Base-by-base conservation (phyloP, 2,888 invertebrate genomes). In the Agonopterix subpropinquella region DNA sequence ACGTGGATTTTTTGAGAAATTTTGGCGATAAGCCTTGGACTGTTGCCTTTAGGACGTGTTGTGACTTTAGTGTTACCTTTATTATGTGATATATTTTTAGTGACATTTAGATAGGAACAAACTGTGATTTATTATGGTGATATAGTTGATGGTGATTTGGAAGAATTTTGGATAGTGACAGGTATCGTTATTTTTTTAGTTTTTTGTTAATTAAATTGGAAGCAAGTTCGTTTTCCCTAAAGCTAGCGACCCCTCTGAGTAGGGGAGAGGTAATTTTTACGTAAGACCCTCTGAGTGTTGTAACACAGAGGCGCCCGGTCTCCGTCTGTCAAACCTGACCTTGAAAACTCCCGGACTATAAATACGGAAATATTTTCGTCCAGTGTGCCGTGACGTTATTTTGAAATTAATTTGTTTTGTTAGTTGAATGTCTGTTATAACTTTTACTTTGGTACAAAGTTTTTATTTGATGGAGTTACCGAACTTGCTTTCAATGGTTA, bases 91-190 rank as follows among this genome's bases (percentile, higher is more conserved):
- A 85, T 83, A 67, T 66, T 67, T 77, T 80, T 83, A 84, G 84
- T 86, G 88, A 86, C 87, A 77, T 77, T 83, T 73, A 79, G 69
- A 75, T 85, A 86, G 70, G 78, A 86, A 84, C 85, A 77, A 86
- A 86, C 88, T 88, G 88, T 88, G 88, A 88, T 88, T 83, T 82
- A 78, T 70, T 75, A 78, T 81, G 83, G 88, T 88, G 88, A 88
- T 88, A 87, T 74, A 73, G 71, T 75, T 79, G 85, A 81, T 78
- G 81, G 74, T 60, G 70, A 71, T 73, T 49, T 36, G 18, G 75
- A 77, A 79, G 75, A 69, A 71, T 75, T 77, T 81, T 77, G 78
- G 73, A 80, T 77, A 77, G 73, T 73, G 69, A 73, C 74, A 86
- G 88, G 87, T 88, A 77, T 67, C 61, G 62, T 49, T 54, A 50